Conservation (phyloP, 2,113 vertebrate genomes). For the Arvicanthis niloticus region DNA sequence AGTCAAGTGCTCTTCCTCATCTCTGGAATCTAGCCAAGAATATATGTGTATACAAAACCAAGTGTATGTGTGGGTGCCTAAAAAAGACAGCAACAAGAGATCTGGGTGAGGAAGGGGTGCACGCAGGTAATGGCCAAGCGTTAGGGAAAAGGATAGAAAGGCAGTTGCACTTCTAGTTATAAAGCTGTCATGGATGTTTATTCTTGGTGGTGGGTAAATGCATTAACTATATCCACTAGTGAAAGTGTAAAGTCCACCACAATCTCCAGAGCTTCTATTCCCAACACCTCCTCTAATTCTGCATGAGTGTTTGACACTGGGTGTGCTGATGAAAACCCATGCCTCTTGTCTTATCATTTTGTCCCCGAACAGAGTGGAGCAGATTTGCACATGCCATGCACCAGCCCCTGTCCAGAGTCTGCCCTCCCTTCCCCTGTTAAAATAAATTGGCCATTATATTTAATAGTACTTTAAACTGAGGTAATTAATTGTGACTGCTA, state of each 20-base stretch:
- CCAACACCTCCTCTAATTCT: too few relatives aligned
- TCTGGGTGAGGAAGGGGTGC: neutral
- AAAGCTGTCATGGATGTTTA: neutral
- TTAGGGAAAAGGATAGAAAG: neutral
- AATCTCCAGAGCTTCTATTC: too few relatives aligned
- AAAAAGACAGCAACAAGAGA: neutral
- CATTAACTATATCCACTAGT: neutral
- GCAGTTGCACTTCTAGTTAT: neutral
- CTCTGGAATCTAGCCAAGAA: neutral
- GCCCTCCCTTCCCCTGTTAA: neutral
- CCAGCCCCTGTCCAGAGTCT: neutral
- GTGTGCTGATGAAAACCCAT: neutral
- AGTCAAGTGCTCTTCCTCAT: neutral
- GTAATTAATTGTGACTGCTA: conserved; percentile 63
- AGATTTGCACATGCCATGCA: neutral
- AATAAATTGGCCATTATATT: conserved; percentile 51
- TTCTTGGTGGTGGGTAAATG: neutral
- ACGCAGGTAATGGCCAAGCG: too few relatives aligned
- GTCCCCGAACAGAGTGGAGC: neutral
- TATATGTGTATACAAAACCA: neutral
- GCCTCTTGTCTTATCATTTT: conserved; percentile 2
- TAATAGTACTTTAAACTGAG: conserved; percentile 46
- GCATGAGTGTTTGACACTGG: neutral
- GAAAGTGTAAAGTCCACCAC: neutral
- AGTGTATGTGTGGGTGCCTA: too few relatives aligned